Conservation (phyloP, 2,888 invertebrate genomes). For the Horisme vitalbata region DNA sequence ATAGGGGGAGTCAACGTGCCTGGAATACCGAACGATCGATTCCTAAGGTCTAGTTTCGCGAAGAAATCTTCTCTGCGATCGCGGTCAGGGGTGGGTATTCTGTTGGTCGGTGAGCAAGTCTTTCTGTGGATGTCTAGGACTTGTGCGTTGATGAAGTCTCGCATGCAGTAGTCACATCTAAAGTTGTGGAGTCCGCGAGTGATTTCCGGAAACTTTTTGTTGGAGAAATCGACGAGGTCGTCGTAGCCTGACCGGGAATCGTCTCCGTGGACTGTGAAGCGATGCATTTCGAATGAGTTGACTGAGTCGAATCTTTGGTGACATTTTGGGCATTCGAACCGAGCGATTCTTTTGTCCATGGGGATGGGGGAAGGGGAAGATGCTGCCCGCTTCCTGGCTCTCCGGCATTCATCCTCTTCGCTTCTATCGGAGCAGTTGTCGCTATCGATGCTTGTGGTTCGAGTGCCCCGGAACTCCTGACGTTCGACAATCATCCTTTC, state of each 20-base stretch:
- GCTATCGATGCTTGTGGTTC: slow-evolving; percentile 78
- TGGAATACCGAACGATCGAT: slow-evolving; percentile 84
- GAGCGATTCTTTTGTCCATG: slow-evolving; percentile 65
- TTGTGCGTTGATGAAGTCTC: slow-evolving; percentile 87
- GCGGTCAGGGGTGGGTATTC: slow-evolving; percentile 78
- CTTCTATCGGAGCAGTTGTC: slow-evolving; percentile 83
- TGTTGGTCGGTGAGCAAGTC: slow-evolving; percentile 62
- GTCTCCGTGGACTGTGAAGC: slow-evolving; percentile 84
- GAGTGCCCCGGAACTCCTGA: slow-evolving; percentile 56
- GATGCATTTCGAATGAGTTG: slow-evolving; percentile 87
- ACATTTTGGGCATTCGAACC: slow-evolving; percentile 88
- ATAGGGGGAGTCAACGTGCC: slow-evolving; percentile 71
- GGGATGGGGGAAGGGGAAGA: slow-evolving; percentile 66
- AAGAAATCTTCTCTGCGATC: slow-evolving; percentile 90
- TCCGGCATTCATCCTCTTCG: slow-evolving; percentile 67
- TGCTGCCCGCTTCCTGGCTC: slow-evolving; percentile 68
- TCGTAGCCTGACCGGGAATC: slow-evolving; percentile 86
- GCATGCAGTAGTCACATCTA: slow-evolving; percentile 87
- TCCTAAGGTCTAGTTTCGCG: slow-evolving; percentile 89
- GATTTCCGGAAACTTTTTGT: slow-evolving; percentile 90
- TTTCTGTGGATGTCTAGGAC: slow-evolving; percentile 87
- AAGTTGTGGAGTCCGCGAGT: slow-evolving; percentile 87
- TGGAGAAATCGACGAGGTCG: slow-evolving; percentile 91
- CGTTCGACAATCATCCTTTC: slow-evolving; percentile 60
- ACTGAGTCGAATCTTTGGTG: slow-evolving; percentile 88